A percentile compares a stretch with the other conserved stretches of the same genome.
Evolutionary conservation across 2,113 vertebrate genomes (phyloP).

Genomic region (Acinonyx jubatus): DNA sequence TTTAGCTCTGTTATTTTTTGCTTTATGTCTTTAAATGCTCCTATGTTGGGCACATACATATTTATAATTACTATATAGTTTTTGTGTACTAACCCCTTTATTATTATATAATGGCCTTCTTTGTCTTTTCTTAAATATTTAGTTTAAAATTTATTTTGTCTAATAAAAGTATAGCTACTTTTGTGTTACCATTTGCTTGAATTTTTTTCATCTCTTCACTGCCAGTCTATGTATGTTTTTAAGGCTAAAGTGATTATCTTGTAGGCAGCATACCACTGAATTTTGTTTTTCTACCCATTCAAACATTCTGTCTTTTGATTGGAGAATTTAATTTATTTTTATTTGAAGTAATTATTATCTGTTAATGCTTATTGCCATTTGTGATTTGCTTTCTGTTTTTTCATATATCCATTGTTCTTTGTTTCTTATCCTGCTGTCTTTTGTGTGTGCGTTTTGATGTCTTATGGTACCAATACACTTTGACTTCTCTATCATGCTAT

Average conservation of each 20-base stretch:
- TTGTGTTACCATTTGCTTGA: neutral
- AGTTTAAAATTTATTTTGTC: neutral
- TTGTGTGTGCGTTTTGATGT: neutral
- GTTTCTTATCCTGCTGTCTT: neutral
- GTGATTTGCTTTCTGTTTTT: neutral
- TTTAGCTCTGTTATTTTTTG: neutral
- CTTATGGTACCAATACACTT: neutral
- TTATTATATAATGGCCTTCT: neutral
- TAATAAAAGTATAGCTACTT: neutral
- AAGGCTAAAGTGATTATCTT: neutral
- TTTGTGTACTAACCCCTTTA: neutral
- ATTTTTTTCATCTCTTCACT: neutral
- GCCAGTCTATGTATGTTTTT: neutral
- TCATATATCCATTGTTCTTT: neutral
- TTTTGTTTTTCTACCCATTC: neutral
- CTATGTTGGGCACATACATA: neutral
- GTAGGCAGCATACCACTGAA: neutral
- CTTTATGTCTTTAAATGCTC: neutral
- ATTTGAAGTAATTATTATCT: too few relatives aligned
- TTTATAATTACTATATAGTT: neutral
- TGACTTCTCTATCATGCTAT: too few relatives aligned
- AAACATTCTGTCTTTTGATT: neutral
- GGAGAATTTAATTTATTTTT: neutral
- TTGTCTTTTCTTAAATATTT: neutral
- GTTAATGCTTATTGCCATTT: neutral